Evolutionary conservation across 2,113 vertebrate species (phyloP).

Genomic region (Megaceryle torquata): DNA sequence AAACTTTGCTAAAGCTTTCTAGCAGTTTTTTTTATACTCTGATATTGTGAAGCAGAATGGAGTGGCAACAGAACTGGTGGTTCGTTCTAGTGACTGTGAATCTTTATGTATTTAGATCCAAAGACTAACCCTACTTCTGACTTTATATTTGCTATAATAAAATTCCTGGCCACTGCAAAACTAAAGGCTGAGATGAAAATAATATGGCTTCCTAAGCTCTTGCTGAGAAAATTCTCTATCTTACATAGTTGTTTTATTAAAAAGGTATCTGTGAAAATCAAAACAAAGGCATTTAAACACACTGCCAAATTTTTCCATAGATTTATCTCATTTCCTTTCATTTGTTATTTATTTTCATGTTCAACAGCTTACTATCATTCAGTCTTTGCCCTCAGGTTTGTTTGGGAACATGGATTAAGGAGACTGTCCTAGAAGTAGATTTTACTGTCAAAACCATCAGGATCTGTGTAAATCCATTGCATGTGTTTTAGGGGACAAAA

Average conservation of each 20-base stretch:
- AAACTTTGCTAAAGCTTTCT: neutral
- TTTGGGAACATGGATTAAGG: conserved; percentile 40
- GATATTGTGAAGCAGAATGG: neutral
- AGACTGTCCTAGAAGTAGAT: conserved; percentile 10
- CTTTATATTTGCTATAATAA: neutral
- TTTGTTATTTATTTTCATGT: conserved; percentile 38
- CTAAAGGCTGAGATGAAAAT: conserved; percentile 8
- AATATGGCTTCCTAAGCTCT: neutral
- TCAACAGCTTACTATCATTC: conserved; percentile 28
- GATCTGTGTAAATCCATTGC: conserved; percentile 8
- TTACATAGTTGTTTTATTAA: neutral
- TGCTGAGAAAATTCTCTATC: neutral
- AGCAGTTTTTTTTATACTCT: neutral
- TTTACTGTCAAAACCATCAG: conserved; percentile 53
- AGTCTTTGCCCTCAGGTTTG: conserved; percentile 35
- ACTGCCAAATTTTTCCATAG: neutral
- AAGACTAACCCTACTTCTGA: neutral
- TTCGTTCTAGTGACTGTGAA: neutral
- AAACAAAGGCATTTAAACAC: conserved; percentile 11
- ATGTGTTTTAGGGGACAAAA: conserved; percentile 27
- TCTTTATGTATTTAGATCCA: neutral
- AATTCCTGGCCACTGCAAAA: neutral
- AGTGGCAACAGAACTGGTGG: neutral
- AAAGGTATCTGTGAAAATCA: conserved; percentile 10
- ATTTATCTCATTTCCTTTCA: conserved; percentile 25